A percentile compares a stretch with the other conserved stretches of the same genome.
These are phyloP conservation scores for Neoascia interrupta DNA, from an alignment of 2,888 invertebrate genomes.

Conservation along the genomic window DNA sequence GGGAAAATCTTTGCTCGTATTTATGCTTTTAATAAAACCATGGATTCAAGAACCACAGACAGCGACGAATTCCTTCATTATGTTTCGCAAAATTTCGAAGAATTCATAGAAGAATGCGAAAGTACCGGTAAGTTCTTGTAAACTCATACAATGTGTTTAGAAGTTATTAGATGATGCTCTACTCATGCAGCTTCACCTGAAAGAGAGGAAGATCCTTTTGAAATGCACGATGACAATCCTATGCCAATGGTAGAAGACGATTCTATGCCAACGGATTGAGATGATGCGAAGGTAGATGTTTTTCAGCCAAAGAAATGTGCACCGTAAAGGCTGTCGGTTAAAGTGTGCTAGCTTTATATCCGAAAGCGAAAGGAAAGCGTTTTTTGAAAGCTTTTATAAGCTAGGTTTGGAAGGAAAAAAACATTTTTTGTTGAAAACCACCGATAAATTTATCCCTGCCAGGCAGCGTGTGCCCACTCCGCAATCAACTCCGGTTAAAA, in stretches of 20 bases:
- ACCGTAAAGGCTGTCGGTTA: background rate
- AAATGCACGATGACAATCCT: no score
- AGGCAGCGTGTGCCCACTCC: background rate
- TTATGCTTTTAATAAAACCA: background rate
- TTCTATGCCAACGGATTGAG: no score
- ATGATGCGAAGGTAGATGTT: no score
- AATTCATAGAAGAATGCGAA: background rate
- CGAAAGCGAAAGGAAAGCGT: background rate
- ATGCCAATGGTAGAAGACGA: no score
- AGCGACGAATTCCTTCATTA: constrained; percentile 2
- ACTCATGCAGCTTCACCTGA: background rate
- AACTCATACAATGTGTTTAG: background rate
- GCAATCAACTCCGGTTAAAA: background rate
- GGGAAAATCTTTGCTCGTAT: background rate
- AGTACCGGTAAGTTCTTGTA: background rate
- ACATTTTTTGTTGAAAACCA: constrained; percentile 1
- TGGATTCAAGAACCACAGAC: background rate
- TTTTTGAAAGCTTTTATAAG: constrained; percentile 9
- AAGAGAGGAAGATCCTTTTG: no score
- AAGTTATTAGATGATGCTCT: no score
- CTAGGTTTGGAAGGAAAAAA: background rate
- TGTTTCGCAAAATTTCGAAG: background rate
- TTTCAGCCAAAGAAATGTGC: no score
- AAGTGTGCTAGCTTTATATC: background rate
- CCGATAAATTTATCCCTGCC: background rate